Conservation (phyloP, 2,113 vertebrate genomes). For the Serinus canaria region DNA sequence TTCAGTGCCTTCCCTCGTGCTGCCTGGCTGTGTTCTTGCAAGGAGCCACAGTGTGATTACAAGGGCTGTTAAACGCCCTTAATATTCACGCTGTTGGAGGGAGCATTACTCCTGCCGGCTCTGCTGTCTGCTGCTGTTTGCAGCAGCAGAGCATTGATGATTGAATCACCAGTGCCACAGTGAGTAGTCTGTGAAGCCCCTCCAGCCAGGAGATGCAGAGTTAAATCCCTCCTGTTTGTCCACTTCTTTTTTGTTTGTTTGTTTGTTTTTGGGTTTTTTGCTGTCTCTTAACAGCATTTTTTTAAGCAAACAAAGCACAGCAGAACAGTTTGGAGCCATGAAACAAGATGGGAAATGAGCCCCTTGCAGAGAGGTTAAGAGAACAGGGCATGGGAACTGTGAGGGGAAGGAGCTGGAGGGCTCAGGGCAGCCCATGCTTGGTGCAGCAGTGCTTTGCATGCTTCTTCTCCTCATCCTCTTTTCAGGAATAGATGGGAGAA, state of each 20-base stretch:
- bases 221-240: neutral
- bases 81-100: slow-evolving; percentile 42
- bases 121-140: slow-evolving; percentile 29
- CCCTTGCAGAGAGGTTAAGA: neutral
- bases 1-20: neutral
- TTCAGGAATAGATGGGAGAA: neutral
- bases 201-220: neutral
- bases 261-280: neutral
- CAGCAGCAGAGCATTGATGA: neutral
- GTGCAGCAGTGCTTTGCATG: neutral
- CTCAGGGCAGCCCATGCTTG: neutral
- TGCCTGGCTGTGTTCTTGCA: slow-evolving; percentile 15
- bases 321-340: neutral
- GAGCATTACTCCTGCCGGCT: slow-evolving; percentile 4
- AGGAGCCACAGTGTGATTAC: slow-evolving; percentile 40
- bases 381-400: rapidly evolving
- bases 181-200: neutral
- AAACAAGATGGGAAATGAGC: neutral
- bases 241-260: neutral
- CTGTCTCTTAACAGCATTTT: neutral
- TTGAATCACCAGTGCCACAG: neutral
- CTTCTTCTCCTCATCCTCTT: neutral
- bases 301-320: neutral
- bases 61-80: slow-evolving; percentile 56
- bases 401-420: neutral